Evolutionary conservation across 2,888 invertebrate genomes (phyloP), one percentile per base, ranked within the genome.

Genomic region (Branchipolynoe longqiensis): DNA sequence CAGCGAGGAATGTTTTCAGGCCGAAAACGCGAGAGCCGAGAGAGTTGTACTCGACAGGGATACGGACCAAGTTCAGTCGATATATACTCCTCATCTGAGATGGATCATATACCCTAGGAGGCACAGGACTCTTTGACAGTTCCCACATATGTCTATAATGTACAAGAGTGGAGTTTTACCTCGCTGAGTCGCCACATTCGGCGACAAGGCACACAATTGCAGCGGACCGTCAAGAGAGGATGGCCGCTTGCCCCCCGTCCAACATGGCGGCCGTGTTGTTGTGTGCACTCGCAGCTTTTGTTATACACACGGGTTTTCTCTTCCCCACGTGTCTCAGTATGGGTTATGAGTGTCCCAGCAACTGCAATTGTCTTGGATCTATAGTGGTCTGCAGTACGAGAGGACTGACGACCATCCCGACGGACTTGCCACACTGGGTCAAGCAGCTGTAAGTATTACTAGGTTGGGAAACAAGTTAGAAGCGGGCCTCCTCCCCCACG

Each of bases 311-410:
- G 31, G 54, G 48, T 0, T 84, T 64, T 69, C 84, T 84, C 48
- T 69, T 69, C 64, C 40, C 41, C 8, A 6, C 54, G 25, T 28
- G 28, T n/a, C 48, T 28, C 4, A 54, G 48, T 84, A 73, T 41
- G 36, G 28, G 56, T n/a, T 28, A 54, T 73, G 54, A 73, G 28
- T 97, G 96, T 92, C 96, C 96, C 85, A 95, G 95, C 90, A 95
- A 95, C 93, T 97, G 97, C 94, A 95, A 95, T 91, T 97, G 97
- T 94, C 94, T 97, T 90, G 95, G 96, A 91, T 95, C 95, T 90
- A 96, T 96, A 93, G 96, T 97, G 87, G 96, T 96, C 94, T 97
- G 97, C 95, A 95, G 96, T 90, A 95, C 95, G 91, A 95, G 95
- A 92, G 96, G 96, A 93, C 95, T 97, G 91, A 95, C 95, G 89